Conservation (phyloP, 2,113 vertebrate genomes). For the Albula goreensis region DNA sequence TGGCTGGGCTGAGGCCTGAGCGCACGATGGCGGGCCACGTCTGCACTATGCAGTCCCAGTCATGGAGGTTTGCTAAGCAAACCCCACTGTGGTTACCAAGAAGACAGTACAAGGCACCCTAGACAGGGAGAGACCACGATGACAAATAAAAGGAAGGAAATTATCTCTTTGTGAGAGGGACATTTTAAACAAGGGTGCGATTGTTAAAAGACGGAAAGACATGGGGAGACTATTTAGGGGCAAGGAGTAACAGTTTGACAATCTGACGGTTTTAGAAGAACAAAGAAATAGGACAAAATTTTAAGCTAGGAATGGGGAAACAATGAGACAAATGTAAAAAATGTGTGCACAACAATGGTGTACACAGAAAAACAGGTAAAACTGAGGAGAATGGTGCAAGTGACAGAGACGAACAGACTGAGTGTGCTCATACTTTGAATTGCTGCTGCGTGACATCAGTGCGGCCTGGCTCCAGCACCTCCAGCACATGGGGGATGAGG, state of each 20-base stretch:
- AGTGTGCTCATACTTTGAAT: slow-evolving; percentile 81
- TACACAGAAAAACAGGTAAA: not conserved
- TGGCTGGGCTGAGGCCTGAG: slow-evolving; percentile 90
- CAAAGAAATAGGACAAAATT: too few relatives aligned
- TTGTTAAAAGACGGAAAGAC: not conserved
- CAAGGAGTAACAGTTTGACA: too few relatives aligned
- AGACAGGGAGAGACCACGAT: not conserved
- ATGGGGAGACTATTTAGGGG: too few relatives aligned
- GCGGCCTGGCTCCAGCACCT: slow-evolving; percentile 81
- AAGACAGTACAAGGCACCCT: slow-evolving; percentile 98
- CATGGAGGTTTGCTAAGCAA: slow-evolving; percentile 91
- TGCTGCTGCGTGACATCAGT: slow-evolving; percentile 87
- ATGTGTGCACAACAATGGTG: not conserved
- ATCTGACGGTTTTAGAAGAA: too few relatives aligned
- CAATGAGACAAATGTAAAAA: too few relatives aligned
- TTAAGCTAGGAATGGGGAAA: too few relatives aligned
- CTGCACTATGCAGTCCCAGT: slow-evolving; percentile 93
- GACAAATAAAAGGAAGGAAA: not conserved
- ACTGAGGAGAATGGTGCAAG: not conserved
- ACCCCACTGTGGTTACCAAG: slow-evolving; percentile 90
- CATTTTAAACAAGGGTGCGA: not conserved
- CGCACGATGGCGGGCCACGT: slow-evolving; percentile 92
- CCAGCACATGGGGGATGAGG: slow-evolving; percentile 87
- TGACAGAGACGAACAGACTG: not conserved
- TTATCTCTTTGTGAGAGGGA: not conserved